These are phyloP conservation scores for Syrrhaptes paradoxus DNA, from an alignment of 2,113 vertebrate genomes.

Conservation along the genomic window DNA sequence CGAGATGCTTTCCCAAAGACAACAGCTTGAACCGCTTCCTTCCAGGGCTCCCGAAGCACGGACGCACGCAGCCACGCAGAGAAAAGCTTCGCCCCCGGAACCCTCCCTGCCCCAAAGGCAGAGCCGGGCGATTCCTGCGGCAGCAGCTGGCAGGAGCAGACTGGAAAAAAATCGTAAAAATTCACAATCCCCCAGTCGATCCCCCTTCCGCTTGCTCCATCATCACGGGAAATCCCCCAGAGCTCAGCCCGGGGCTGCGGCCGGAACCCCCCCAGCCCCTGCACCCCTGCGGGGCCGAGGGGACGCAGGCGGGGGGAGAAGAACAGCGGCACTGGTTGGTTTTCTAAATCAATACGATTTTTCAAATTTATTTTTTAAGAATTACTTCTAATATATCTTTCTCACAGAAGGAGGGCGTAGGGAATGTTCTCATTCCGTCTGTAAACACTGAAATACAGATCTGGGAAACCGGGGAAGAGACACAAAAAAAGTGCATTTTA, in stretches of 20 bases:
- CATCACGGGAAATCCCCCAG: not conserved
- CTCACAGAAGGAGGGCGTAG: constrained; percentile 79
- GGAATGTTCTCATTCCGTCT: constrained; percentile 81
- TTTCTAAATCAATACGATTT: constrained; percentile 84
- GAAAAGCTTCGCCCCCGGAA: not conserved
- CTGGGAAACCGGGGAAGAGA: constrained; percentile 81
- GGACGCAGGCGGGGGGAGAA: not conserved
- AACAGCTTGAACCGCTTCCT: not conserved
- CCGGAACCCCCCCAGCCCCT: rapidly evolving
- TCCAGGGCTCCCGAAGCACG: not conserved
- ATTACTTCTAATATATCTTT: constrained; percentile 86
- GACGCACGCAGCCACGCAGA: not conserved
- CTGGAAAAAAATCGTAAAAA: not conserved
- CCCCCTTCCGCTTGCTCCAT: not conserved
- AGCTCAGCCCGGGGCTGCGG: rapidly evolving
- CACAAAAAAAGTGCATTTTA: constrained; percentile 87
- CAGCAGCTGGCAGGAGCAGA: not conserved
- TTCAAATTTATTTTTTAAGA: constrained; percentile 85
- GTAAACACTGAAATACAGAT: constrained; percentile 88
- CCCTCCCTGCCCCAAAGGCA: not conserved
- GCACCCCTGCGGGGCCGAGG: not conserved
- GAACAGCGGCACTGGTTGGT: not conserved
- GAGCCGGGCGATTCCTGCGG: not conserved
- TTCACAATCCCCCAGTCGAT: no score
- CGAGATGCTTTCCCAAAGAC: not conserved